Evolutionary conservation across 2,797 vertebrate species (phyloP), one percentile per base, ranked within the genome.

Genomic region (Microctenopoma stevenorrisi): DNA sequence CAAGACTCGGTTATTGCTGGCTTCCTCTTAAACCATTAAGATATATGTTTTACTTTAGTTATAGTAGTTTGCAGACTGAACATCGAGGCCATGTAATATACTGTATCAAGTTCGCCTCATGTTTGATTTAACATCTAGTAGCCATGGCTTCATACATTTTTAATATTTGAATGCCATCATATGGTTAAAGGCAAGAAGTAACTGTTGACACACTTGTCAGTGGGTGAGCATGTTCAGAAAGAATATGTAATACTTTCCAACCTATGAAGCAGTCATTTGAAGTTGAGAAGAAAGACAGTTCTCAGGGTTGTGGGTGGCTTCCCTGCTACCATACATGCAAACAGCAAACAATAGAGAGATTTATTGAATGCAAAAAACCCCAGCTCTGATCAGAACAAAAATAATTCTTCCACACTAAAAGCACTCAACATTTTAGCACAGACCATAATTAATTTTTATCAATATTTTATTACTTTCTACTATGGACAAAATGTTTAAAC

Each of bases 221-320:
- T 50, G 43, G 11, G 62, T 37, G 43, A 51, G 28, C 44, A 55
- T 58, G 64, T 82, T 79, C 64, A 82, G 16, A 77, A 74, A 82
- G 16, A 77, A 74, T 77, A 58, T 26, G 13, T 65, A 58, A 74
- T 62, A 49, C 40, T 15, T 51, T 62, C 33, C n/a, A 56, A 50
- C 28, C 14, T 70, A 42, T 50, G 49, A 79, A 64, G 47, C 11
- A 64, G 16, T 65, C 38, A 52, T 72, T 54, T 76, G 59, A 76
- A 70, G 54, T 46, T 12, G 37, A 57, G 63, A 74, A 50, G 50
- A 53, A 52, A 74, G 33, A 15, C 13, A 30, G 42, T 37, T 37
- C 44, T 30, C 16, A 11, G 16, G 59, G 30, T 40, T 58, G 16
- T 54, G 40, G 25, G 49, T 30, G 15, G 15, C 25, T 11, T 37